A percentile compares a stretch with the other conserved stretches of the same genome.
phyloP scores from a whole-genome alignment of 2,113 vertebrate species.

The Datnioides undecimradiatus region DNA sequence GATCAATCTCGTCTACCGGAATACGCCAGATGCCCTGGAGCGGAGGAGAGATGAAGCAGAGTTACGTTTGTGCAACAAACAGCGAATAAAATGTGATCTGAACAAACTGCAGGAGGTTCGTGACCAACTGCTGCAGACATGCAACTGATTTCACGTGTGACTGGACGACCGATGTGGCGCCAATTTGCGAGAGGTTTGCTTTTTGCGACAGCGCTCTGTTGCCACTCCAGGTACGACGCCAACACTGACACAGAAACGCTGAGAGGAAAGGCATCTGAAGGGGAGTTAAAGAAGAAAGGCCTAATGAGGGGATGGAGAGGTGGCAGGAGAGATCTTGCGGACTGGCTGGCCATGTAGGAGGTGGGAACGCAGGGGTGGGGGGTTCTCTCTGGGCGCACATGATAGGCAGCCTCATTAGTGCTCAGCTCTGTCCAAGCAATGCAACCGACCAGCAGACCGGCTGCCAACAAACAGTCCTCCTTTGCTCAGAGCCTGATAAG shows the following conservation, averaged over 20 bases:
- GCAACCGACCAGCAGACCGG: slow-evolving; percentile 48
- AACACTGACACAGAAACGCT: slow-evolving; percentile 53
- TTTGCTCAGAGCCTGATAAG: slow-evolving; percentile 39
- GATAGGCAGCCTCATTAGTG: slow-evolving; percentile 79
- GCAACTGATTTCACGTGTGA: background rate
- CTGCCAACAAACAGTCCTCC: slow-evolving; percentile 60
- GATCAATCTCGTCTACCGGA: slow-evolving; percentile 99
- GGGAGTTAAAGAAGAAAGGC: slow-evolving; percentile 46
- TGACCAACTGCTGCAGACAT: background rate
- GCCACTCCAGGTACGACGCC: slow-evolving; percentile 14
- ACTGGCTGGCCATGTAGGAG: slow-evolving; percentile 56
- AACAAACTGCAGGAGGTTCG: too few relatives aligned
- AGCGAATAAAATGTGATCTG: slow-evolving; percentile 1
- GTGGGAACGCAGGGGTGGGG: slow-evolving; percentile 20
- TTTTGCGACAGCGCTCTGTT: slow-evolving; percentile 20
- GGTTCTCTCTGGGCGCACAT: slow-evolving; percentile 62
- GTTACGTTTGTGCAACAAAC: background rate
- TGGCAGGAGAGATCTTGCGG: slow-evolving; percentile 57
- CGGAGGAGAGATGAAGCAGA: background rate
- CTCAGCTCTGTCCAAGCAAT: slow-evolving; percentile 66
- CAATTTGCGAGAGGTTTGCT: too few relatives aligned
- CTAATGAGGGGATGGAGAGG: slow-evolving; percentile 65
- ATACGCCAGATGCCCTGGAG: slow-evolving; percentile 99
- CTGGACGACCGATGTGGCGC: too few relatives aligned
- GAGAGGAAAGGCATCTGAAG: slow-evolving; percentile 34